Evolutionary conservation across 2,888 invertebrate species (phyloP).

Genomic region (Tenthredo scrophulariae): DNA sequence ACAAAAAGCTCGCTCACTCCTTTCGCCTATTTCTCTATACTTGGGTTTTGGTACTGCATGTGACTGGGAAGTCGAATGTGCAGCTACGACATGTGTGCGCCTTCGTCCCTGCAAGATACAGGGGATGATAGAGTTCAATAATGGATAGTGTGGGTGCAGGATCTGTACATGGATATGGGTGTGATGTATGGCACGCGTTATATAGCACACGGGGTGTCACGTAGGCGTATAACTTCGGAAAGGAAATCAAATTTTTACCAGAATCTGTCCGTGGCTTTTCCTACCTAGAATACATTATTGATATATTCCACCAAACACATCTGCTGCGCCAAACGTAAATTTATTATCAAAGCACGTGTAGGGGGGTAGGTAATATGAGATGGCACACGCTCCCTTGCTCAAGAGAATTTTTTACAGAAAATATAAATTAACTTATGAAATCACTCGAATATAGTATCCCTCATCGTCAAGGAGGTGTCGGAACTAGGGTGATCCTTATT

Average conservation of each 20-base stretch:
- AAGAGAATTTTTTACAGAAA: background rate
- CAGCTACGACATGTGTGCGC: background rate
- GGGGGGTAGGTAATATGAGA: background rate
- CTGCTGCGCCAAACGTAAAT: background rate
- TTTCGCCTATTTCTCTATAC: conserved; percentile 64
- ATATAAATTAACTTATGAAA: background rate
- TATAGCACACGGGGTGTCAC: background rate
- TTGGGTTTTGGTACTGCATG: background rate
- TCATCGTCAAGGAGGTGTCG: no score
- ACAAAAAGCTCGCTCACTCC: conserved; percentile 68
- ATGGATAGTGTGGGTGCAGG: no score
- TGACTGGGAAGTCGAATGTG: background rate
- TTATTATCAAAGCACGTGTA: background rate
- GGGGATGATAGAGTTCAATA: no score
- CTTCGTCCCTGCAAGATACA: background rate
- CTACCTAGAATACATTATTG: conserved; percentile 2
- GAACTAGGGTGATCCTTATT: no score
- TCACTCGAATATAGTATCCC: no score
- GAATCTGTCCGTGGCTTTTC: background rate
- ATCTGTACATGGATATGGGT: no score
- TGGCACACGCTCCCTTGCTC: background rate
- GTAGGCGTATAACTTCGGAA: background rate
- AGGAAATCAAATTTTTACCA: conserved; percentile 17
- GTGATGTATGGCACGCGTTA: no score
- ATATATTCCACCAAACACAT: conserved; percentile 3